Conservation (phyloP, 1,140 invertebrate species). For the Neodiprion fabricii region DNA sequence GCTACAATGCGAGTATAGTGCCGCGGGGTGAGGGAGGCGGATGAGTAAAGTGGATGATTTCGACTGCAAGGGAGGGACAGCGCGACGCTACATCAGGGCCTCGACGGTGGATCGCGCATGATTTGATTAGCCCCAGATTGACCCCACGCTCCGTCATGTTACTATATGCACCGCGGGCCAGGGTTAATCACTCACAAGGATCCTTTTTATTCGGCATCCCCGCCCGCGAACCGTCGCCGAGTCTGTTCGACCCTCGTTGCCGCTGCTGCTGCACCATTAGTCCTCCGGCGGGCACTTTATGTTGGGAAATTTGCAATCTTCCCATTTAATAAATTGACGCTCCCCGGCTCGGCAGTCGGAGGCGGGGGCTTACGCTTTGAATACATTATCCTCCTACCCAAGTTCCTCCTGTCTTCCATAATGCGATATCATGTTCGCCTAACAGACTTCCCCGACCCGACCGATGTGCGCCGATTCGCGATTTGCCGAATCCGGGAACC, state of each 20-base stretch:
- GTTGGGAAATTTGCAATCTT: constrained; percentile 63
- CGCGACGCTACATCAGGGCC: neutral
- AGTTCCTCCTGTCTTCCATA: constrained; percentile 24
- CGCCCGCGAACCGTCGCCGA: constrained; percentile 23
- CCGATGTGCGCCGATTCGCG: neutral
- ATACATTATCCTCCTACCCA: constrained; percentile 49
- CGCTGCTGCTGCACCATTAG: constrained; percentile 47
- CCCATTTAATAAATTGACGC: constrained; percentile 63
- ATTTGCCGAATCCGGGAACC: too few relatives aligned
- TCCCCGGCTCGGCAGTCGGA: constrained; percentile 20
- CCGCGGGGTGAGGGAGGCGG: neutral
- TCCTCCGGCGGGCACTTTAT: constrained; percentile 59
- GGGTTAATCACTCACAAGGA: constrained; percentile 58
- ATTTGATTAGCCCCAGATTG: constrained; percentile 65
- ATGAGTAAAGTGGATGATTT: neutral
- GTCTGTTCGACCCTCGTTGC: neutral
- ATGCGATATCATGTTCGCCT: constrained; percentile 21
- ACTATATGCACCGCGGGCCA: constrained; percentile 39
- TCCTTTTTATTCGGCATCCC: constrained; percentile 50
- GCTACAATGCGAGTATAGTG: constrained; percentile 28
- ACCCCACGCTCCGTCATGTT: constrained; percentile 49
- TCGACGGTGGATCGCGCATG: constrained; percentile 48
- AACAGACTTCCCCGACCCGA: constrained; percentile 23
- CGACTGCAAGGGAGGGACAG: neutral
- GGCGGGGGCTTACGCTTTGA: constrained; percentile 54